Evolutionary conservation across 2,797 vertebrate genomes (phyloP).

Genomic region (Alauda arvensis): DNA sequence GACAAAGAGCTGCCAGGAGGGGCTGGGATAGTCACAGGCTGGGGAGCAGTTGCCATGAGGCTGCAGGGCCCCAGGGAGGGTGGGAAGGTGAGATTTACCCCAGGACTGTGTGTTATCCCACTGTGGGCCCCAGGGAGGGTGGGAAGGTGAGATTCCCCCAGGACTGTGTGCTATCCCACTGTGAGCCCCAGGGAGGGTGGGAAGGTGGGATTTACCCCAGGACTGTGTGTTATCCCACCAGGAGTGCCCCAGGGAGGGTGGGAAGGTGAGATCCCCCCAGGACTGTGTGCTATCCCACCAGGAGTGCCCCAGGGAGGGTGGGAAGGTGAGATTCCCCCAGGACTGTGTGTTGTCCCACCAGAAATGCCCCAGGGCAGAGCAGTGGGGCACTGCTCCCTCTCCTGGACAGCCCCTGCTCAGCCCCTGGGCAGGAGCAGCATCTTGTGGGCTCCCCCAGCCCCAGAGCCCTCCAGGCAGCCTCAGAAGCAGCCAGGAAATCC

Average conservation of each 20-base stretch:
- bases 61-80: not conserved
- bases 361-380: not conserved
- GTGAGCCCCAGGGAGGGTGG: no score
- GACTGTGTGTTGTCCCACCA: no score
- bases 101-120: not conserved
- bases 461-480: not conserved
- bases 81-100: not conserved
- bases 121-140: not conserved
- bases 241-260: no score
- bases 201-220: no score
- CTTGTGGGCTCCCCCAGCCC: not conserved
- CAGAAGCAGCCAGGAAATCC: not conserved
- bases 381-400: not conserved
- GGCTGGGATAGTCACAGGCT: not conserved
- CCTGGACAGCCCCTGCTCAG: accelerated
- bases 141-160: no score
- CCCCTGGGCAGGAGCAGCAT: not conserved
- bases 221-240: no score
- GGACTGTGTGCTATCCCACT: no score
- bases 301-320: no score
- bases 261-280: no score
- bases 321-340: no score
- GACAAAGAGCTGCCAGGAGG: not conserved
- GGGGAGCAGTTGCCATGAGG: accelerated
- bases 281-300: no score